Percentiles rank a stretch among this genome's conserved stretches.
Evolutionary conservation across 2,888 invertebrate genomes (phyloP).

Genomic region (Drosophila tanythrix): DNA sequence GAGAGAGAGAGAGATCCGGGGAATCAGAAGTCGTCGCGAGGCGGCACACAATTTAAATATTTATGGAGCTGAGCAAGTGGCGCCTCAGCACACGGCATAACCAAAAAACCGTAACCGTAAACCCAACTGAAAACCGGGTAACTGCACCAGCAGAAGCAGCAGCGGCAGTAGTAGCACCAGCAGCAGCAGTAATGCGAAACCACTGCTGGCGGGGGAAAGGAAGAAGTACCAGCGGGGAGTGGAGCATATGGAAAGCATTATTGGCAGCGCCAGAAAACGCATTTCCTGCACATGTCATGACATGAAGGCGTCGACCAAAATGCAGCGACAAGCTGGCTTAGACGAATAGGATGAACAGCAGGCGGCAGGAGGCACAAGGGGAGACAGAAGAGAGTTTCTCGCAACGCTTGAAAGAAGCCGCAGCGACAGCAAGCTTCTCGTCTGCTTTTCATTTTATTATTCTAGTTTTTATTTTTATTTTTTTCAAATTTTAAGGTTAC

Average conservation of each 20-base stretch:
- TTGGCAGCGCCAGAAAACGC: slow-evolving; percentile 69
- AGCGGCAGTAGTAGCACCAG: background rate
- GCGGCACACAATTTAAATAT: slow-evolving; percentile 82
- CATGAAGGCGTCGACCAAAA: slow-evolving; percentile 50
- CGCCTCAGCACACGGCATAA: slow-evolving; percentile 71
- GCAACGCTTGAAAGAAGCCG: slow-evolving; percentile 5
- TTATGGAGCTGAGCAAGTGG: slow-evolving; percentile 73
- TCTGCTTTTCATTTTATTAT: slow-evolving; percentile 13
- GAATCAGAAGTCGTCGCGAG: slow-evolving; percentile 54
- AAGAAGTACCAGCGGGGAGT: background rate
- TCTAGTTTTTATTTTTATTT: slow-evolving; percentile 10
- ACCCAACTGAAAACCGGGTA: slow-evolving; percentile 57
- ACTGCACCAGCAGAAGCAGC: slow-evolving; percentile 38
- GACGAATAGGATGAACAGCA: background rate
- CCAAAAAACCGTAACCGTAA: slow-evolving; percentile 80
- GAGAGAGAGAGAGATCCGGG: background rate
- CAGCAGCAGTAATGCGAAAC: slow-evolving; percentile 5
- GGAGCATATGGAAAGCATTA: slow-evolving; percentile 11
- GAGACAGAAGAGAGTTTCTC: too few species aligned
- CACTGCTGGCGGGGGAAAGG: background rate
- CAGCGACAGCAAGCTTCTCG: slow-evolving; percentile 3
- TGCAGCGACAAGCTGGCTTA: slow-evolving; percentile 25
- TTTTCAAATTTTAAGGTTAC: slow-evolving; percentile 5
- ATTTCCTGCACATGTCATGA: slow-evolving; percentile 79
- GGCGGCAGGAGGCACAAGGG: background rate